Evolutionary conservation across 2,888 invertebrate genomes (phyloP).

Genomic region (Ennomos quercinarius): DNA sequence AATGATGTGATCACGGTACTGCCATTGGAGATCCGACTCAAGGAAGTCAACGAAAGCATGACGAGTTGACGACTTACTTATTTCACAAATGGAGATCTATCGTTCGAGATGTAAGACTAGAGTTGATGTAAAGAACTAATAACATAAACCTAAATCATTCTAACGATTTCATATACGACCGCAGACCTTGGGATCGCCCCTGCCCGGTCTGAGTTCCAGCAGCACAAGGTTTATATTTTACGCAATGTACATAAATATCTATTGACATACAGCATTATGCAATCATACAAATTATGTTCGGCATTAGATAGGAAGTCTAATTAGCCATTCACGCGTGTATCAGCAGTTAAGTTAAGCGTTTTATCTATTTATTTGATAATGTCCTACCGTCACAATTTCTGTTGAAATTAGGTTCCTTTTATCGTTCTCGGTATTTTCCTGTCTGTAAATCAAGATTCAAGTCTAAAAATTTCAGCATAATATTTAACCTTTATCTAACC

Average conservation of each 20-base stretch:
- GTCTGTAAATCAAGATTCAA: constrained; percentile 27
- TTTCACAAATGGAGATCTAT: too few relatives aligned
- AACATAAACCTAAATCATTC: too few relatives aligned
- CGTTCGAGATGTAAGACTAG: too few relatives aligned
- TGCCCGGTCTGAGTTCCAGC: not conserved
- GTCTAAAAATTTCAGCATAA: constrained; percentile 31
- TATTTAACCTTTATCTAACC: constrained; percentile 13
- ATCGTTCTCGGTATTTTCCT: constrained; percentile 12
- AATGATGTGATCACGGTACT: too few relatives aligned
- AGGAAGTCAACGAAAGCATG: too few relatives aligned
- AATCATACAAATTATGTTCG: constrained; percentile 16
- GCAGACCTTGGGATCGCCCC: constrained; percentile 8
- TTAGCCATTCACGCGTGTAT: constrained; percentile 21
- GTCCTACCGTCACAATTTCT: constrained; percentile 17
- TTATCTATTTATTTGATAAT: constrained; percentile 26
- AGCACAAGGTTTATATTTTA: constrained; percentile 9
- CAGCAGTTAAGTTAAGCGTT: constrained; percentile 16
- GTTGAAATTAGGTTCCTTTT: constrained; percentile 13
- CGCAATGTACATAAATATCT: constrained; percentile 8
- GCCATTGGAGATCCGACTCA: too few relatives aligned
- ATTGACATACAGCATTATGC: constrained; percentile 6
- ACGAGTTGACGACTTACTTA: too few relatives aligned
- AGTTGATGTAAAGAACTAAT: not conserved
- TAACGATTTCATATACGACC: constrained; percentile 9
- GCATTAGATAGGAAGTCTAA: constrained; percentile 17